Percentiles rank a stretch among this genome's conserved stretches.
These are phyloP conservation scores for Ceriagrion tenellum DNA, from an alignment of 2,888 invertebrate genomes.

Conservation along the genomic window DNA sequence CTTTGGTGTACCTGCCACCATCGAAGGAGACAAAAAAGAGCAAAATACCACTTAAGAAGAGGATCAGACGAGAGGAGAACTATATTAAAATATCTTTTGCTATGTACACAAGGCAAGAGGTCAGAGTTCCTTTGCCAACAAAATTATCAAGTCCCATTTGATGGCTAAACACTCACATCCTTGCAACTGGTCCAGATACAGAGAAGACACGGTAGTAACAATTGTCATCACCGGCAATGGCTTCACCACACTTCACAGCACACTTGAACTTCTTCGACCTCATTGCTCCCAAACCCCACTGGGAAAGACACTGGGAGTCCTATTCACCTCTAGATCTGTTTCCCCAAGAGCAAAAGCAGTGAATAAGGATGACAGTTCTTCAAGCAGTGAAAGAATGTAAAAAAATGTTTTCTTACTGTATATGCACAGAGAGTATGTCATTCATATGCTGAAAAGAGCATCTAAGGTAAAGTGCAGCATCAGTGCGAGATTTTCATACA, in stretches of 20 bases:
- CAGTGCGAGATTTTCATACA: neutral
- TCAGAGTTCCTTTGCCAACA: conserved; percentile 4
- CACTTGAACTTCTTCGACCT: neutral
- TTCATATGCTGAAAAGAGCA: conserved; percentile 21
- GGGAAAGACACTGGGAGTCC: conserved; percentile 58
- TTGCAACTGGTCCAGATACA: conserved; percentile 56
- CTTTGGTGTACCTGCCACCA: conserved; percentile 2
- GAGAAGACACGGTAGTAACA: conserved; percentile 52
- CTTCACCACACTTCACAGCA: conserved; percentile 43
- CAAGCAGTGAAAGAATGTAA: conserved; percentile 21
- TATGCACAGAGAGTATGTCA: conserved; percentile 4
- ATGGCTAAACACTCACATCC: conserved; percentile 49
- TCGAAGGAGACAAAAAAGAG: neutral
- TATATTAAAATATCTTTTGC: conserved; percentile 21
- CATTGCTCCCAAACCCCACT: neutral
- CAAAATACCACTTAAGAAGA: neutral
- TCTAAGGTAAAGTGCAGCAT: conserved; percentile 49
- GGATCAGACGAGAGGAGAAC: conserved; percentile 27
- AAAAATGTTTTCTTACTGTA: conserved; percentile 4
- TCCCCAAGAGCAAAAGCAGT: conserved; percentile 63
- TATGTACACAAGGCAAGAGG: conserved; percentile 45
- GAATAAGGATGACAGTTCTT: conserved; percentile 44
- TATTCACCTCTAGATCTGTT: conserved; percentile 62
- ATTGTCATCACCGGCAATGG: conserved; percentile 47
- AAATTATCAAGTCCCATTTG: neutral